Base-by-base conservation (phyloP, 2,888 invertebrate species). In the Oxycera nigricornis region DNA sequence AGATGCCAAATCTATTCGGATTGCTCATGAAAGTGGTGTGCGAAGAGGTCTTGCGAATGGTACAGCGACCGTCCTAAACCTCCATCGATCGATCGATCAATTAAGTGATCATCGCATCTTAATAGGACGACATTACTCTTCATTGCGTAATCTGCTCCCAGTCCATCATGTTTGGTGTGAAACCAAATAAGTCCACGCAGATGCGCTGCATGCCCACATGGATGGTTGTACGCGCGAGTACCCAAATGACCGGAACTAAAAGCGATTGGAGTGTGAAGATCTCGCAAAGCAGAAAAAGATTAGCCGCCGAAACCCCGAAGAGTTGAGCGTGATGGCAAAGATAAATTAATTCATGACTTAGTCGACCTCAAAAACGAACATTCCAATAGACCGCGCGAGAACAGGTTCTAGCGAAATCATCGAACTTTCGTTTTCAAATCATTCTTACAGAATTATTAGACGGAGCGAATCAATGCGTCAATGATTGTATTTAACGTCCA, bases 351-450 rank as follows among this genome's bases (percentile, higher is more conserved):
- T 46, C 46, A 46, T 46, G 46, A 14, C 17, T 46, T 17, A 46
- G 14, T 46, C 46, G 55, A 55, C 2, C 55, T 55, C 1, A 31
- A 7, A 28, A 11, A 30, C 31, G 24, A n/a, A 35, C n/a, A 65
- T 41, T 41, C 65, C 65, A 41, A n/a, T 46, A n/a, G 39, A 41
- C 39, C 17, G 46, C n/a, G 55, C 2, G 14, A 55, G 24, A 30
- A 68, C 68, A 22, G 68, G 68, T 68, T 68, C 50, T 28, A 52
- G 30, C 22, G 50, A 50, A 68, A 68, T 50, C 46, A 46, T 28
- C 68, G 50, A 68, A 68, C 68, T 68, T 68, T 68, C 68, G 39
- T 26, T 68, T 68, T 68, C 68, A 50, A 22, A 50, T 50, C 50
- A 68, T 68, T 46, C 50, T 46, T 7, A 11, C 46, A 11, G 20